phyloP scores from a whole-genome alignment of 92 coral and sea anemone species.

The Montipora capitata region DNA sequence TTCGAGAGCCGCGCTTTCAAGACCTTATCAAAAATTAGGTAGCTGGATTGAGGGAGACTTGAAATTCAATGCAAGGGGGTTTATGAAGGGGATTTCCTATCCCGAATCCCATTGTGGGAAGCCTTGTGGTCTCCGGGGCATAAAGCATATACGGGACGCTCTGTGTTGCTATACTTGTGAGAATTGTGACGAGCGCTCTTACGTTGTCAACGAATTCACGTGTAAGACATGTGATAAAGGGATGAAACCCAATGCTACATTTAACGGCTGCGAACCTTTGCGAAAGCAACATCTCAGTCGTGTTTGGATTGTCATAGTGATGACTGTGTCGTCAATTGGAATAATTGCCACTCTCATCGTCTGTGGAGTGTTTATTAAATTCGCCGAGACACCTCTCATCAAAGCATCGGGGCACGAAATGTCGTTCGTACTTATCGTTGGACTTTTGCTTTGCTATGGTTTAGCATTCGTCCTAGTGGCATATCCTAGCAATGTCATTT shows the following conservation, averaged over 20 bases:
- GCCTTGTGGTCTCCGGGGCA: constrained; percentile 73
- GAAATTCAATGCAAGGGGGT: not conserved
- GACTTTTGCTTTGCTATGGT: constrained; percentile 75
- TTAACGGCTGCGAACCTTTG: constrained; percentile 67
- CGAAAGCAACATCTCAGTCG: constrained; percentile 52
- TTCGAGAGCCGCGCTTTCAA: not conserved
- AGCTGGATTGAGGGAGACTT: constrained; percentile 75
- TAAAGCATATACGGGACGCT: constrained; percentile 65
- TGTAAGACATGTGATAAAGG: constrained; percentile 79
- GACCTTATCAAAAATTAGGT: constrained; percentile 59
- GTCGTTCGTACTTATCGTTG: constrained; percentile 71
- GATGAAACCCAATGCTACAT: constrained; percentile 67
- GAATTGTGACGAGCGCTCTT: constrained; percentile 67
- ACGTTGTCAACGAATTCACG: constrained; percentile 74
- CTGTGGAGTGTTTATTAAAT: constrained; percentile 72
- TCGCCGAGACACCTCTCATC: constrained; percentile 75
- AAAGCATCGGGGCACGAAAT: constrained; percentile 90
- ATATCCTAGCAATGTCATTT: constrained; percentile 54
- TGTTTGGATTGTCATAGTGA: constrained; percentile 64
- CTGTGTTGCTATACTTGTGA: constrained; percentile 93
- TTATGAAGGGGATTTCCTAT: not conserved
- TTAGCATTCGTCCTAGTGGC: constrained; percentile 70
- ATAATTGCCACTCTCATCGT: constrained; percentile 65
- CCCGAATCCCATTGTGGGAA: constrained; percentile 82
- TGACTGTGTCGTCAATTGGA: constrained; percentile 65